Base-by-base conservation (phyloP, 1,140 invertebrate genomes). In the Diorhabda carinulata region DNA sequence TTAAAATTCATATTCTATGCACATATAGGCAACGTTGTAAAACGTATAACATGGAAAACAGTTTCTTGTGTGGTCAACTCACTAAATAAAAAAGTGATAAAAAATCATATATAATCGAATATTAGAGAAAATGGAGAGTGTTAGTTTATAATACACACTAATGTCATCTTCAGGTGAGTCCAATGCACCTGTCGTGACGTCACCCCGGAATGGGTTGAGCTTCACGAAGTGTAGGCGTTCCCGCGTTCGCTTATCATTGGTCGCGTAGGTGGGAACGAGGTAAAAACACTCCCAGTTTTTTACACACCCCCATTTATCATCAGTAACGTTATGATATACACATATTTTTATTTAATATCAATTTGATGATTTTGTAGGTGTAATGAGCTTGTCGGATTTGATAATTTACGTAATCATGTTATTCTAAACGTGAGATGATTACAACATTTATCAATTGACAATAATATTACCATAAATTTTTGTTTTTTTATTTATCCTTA, bases 111-210 rank as follows among this genome's bases (percentile, higher is more conserved):
- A 25, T 25, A 25, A 25, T 25, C 0, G 25, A 25, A 25, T 25
- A 25, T 25, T 25, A 25, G 25, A 25, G 25, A 25, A 25, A 25
- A 25, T 25, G 25, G 25, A 25, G 25, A 25, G 25, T 25, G 25
- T 25, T 25, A 25, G 25, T 25, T 25, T 25, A 25, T 25, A 25
- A 25, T 1, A 25, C 25, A 52, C 6, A 52, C 6, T 52, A 52
- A 52, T 52, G 56, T 43, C 64, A 56, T 41, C 40, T 7, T 3
- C 64, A 57, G 64, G 64, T 65, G n/a, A 58, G 64, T 57, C 47
- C 64, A 65, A 56, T 65, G 64, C 64, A 65, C 64, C 64, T 65
- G 64, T 10, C 40, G n/a, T 65, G 64, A 65, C 64, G 64, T 65
- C 64, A 65, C 2, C 8, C 5, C 64, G n/a, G 40, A 43, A 62